Evolutionary conservation across 2,113 vertebrate genomes (phyloP), one percentile per base, ranked within the genome.

Genomic region (Poicephalus gulielmi): DNA sequence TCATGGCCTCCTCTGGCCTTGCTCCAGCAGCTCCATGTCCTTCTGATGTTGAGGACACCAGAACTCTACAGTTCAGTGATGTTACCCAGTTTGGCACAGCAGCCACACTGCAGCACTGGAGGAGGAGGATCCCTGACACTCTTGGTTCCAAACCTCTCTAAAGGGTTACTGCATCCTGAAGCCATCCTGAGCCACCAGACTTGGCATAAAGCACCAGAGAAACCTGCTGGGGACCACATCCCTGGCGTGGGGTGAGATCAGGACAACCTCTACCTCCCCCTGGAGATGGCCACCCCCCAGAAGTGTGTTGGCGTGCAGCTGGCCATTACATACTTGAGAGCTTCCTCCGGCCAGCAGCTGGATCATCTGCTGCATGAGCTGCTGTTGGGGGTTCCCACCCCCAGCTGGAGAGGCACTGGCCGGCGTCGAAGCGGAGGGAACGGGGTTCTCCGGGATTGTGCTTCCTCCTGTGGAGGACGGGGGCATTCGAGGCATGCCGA

Each of bases 291-390:
- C 78, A 35, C 88, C 22, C 50, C 71, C 71, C n/a, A 50, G 49
- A 23, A n/a, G 24, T 0, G 1, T 11, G 8, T 9, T 33, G 2
- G 12, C 47, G 2, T 1, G 8, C 13, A 28, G 33, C 64, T 9
- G 39, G 43, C 20, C 1, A 0, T 49, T 37, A 96, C 96, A 7
- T 97, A 98, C 98, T 97, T 98, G 98, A 70, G 98, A 96, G 95
- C 90, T 98, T 95, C 98, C 98, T 92, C 98, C 98, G 17, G 99
- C 98, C 96, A 99, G 98, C 98, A 99, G 99, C 96, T 99, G 99
- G 98, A 99, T 99, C 98, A 99, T 98, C 98, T 99, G 99, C 97
- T 99, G 99, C 98, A 98, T 97, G 73, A 98, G 98, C 88, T 98
- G 98, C 97, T 98, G 98, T 59, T 98, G 98, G 59, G 98, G 92